Percentiles rank a stretch among this genome's conserved stretches.
phyloP scores from a whole-genome alignment of 2,113 vertebrate genomes.

The Zosterops borbonicus region DNA sequence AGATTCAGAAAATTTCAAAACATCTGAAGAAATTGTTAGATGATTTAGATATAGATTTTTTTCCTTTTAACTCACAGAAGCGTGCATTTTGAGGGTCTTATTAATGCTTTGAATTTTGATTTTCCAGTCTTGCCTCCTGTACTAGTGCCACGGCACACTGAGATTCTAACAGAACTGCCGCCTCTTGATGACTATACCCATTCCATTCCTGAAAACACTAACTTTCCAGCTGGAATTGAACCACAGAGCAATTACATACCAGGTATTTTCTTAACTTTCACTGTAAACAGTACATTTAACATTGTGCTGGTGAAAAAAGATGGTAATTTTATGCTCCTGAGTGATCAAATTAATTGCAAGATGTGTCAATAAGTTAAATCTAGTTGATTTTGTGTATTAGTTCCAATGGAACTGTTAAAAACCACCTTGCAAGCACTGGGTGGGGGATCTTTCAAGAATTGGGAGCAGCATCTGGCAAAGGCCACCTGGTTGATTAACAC shows the following conservation, averaged over 20 bases:
- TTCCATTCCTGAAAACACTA: constrained; percentile 98
- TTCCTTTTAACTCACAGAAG: not conserved
- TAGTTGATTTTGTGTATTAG: not conserved
- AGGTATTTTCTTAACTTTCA: constrained; percentile 75
- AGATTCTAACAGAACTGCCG: constrained; percentile 93
- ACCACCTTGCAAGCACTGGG: too few species aligned
- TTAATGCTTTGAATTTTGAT: not conserved
- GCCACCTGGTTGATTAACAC: too few species aligned
- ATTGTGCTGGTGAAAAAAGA: not conserved
- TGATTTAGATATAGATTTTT: not conserved
- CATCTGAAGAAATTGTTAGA: not conserved
- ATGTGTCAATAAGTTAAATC: not conserved
- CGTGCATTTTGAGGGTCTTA: not conserved
- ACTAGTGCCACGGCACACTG: constrained; percentile 92
- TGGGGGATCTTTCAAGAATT: too few species aligned
- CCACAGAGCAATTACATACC: constrained; percentile 98
- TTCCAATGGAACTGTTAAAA: not conserved
- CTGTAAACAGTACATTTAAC: not conserved
- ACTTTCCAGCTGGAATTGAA: constrained; percentile 94
- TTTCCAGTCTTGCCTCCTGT: constrained; percentile 90
- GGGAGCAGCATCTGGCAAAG: too few species aligned
- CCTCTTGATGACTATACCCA: constrained; percentile 94
- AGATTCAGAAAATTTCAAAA: not conserved
- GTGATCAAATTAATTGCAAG: not conserved
- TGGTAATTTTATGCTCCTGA: not conserved